These are phyloP conservation scores for Pelusios castaneus DNA, from an alignment of 2,113 vertebrate genomes.

Conservation along the genomic window DNA sequence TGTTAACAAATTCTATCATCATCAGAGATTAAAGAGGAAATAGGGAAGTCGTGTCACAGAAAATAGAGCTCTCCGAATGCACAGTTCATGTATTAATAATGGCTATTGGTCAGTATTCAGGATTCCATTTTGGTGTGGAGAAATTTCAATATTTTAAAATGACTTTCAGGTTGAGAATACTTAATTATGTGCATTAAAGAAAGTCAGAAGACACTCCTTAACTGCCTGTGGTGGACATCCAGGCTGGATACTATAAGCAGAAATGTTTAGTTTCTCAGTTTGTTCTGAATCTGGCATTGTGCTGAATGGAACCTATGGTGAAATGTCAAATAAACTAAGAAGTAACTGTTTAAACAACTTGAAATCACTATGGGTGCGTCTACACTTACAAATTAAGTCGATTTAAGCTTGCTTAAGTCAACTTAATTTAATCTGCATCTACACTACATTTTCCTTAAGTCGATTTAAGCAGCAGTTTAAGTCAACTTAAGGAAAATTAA, in stretches of 20 bases:
- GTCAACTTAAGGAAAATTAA: too few relatives aligned
- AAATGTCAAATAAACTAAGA: neutral
- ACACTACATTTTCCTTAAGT: too few relatives aligned
- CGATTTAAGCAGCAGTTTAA: too few relatives aligned
- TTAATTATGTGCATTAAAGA: neutral
- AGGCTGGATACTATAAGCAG: neutral
- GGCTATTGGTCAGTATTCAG: neutral
- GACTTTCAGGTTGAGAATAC: neutral
- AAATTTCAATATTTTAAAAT: neutral
- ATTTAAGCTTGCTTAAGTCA: too few relatives aligned
- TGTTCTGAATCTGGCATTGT: neutral
- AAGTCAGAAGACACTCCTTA: neutral
- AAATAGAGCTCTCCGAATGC: neutral
- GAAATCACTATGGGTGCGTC: neutral
- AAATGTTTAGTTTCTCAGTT: neutral
- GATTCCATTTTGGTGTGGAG: neutral
- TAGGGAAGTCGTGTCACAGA: neutral
- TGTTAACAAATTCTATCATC: slow-evolving; percentile 34
- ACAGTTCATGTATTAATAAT: slow-evolving; percentile 14
- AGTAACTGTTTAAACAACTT: neutral
- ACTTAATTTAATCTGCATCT: too few relatives aligned
- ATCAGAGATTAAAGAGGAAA: neutral
- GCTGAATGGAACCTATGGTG: neutral
- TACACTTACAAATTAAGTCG: too few relatives aligned
- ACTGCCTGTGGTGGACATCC: neutral